Conservation (phyloP, 53 echinoderm and acorn worm species). For the Pentamera pediparva region DNA sequence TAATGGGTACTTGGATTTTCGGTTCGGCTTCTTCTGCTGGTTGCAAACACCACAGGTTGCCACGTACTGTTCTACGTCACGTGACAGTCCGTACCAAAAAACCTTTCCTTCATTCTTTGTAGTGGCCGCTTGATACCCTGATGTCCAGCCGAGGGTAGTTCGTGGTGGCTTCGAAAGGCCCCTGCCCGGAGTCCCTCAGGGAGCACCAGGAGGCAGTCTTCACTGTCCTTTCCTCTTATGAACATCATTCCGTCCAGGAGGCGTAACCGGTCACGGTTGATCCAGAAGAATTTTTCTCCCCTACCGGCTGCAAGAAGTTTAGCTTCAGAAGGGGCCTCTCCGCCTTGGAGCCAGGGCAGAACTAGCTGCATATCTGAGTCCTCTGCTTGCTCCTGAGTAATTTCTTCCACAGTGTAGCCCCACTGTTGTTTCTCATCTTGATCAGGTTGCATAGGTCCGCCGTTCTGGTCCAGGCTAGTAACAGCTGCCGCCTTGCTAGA, state of each 20-base stretch:
- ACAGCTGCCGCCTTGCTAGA: neutral
- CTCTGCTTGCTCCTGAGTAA: neutral
- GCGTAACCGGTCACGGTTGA: slow-evolving; percentile 35
- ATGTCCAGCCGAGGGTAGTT: slow-evolving; percentile 53
- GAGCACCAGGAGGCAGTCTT: slow-evolving; percentile 24
- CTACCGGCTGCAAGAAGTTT: slow-evolving; percentile 24
- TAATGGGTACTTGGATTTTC: slow-evolving; percentile 31
- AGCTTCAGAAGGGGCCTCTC: slow-evolving; percentile 24
- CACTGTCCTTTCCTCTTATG: slow-evolving; percentile 23
- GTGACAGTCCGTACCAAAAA: slow-evolving; percentile 42
- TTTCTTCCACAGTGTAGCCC: neutral
- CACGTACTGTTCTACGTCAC: slow-evolving; percentile 21
- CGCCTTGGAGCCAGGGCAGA: neutral
- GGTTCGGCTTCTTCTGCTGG: slow-evolving; percentile 33
- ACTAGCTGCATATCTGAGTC: neutral
- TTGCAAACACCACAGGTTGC: slow-evolving; percentile 33
- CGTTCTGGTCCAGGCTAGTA: neutral
- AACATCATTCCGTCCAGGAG: slow-evolving; percentile 21
- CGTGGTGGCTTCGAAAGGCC: slow-evolving; percentile 43
- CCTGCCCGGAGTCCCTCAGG: slow-evolving; percentile 16
- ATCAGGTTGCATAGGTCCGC: neutral
- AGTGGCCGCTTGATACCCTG: slow-evolving; percentile 40
- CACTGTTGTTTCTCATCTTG: neutral
- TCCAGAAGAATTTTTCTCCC: slow-evolving; percentile 32
- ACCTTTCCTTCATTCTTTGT: slow-evolving; percentile 22